phyloP scores from a whole-genome alignment of 1,140 invertebrate species.

The Myzus persicae region DNA sequence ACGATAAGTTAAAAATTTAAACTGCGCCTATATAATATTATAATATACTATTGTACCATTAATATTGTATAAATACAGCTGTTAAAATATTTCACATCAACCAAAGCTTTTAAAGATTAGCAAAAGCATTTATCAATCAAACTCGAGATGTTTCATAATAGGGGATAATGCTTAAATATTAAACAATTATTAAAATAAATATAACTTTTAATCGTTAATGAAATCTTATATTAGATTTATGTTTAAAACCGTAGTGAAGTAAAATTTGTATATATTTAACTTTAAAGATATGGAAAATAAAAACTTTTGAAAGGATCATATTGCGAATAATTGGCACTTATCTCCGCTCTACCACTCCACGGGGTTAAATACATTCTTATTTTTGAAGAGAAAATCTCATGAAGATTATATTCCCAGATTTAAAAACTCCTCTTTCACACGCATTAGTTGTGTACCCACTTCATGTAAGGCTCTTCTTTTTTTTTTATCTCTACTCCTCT shows the following conservation, averaged over 20 bases:
- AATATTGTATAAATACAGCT: background rate
- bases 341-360: background rate
- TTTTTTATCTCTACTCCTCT: background rate
- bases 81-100: background rate
- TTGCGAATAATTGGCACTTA: conserved; percentile 18
- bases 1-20: background rate
- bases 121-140: background rate
- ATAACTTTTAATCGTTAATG: conserved; percentile 1
- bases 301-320: background rate
- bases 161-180: background rate
- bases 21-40: background rate
- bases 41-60: background rate
- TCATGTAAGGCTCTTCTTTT: background rate
- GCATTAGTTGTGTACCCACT: background rate
- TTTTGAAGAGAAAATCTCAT: conserved; percentile 17
- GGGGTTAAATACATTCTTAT: conserved; percentile 8
- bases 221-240: background rate
- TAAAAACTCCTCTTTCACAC: conserved; percentile 7
- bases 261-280: background rate
- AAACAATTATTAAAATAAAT: conserved; percentile 13
- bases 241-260: background rate
- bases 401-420: conserved; percentile 25
- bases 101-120: background rate
- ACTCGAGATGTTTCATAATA: background rate
- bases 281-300: conserved; percentile 9